Evolutionary conservation across 2,113 vertebrate genomes (phyloP), one percentile per base, ranked within the genome.

Genomic region (Tenrec ecaudatus): DNA sequence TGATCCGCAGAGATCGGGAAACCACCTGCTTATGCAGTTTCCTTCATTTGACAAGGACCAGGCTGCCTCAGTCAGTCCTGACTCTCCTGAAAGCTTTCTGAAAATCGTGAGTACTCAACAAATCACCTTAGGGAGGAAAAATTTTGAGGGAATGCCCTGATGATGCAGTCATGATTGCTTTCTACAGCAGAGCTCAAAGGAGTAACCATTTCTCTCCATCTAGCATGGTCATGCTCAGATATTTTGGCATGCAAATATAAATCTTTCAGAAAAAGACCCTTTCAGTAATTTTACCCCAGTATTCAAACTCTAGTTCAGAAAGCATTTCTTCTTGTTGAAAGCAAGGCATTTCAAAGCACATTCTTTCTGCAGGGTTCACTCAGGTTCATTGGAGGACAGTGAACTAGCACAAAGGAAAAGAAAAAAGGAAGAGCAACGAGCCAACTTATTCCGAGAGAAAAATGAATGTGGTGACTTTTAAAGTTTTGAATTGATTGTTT

Each of bases 401-500:
- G n/a, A 68, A 40, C 68, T 38, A 68, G 87, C 89, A 88, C 79
- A 16, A 62, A 62, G 8, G 43, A 77, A 38, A 75, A 23, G 36
- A 75, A 22, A 36, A 62, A 38, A 60, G 60, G 10, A 27, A 27
- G 38, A 78, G 10, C 40, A 78, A 25, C n/a, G 17, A 78, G 19
- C n/a, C 20, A 78, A 43, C 86, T 83, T 95, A 95, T 95, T 95
- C 82, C 53, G 57, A 86, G 73, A 91, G 83, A 93, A 78, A 95
- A 97, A 95, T 93, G 95, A 91, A 93, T 62, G 38, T 94, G 94
- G 95, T 73, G 43, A 93, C 94, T 96, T 62, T 94, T 75, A 96
- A 97, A 83, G 40, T 62, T 96, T 33, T 57, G 38, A 71, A 95
- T 29, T 80, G 85, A 96, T 92, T 95, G 83, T 96, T 96, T 94